Evolutionary conservation across 2,113 vertebrate species (phyloP), one percentile per base, ranked within the genome.

Genomic region (Xiphophorus couchianus): DNA sequence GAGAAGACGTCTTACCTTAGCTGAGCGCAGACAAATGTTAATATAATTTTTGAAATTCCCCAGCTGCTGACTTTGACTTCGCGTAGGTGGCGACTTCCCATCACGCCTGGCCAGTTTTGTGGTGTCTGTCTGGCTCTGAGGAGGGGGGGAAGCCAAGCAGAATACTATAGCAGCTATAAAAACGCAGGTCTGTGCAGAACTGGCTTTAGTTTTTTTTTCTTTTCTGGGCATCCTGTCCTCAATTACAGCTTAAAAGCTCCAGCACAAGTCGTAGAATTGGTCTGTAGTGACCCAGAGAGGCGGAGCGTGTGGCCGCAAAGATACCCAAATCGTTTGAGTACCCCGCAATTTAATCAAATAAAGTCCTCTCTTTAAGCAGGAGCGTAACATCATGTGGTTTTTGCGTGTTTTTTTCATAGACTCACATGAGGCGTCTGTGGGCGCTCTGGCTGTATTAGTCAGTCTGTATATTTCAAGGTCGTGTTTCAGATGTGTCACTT

Each of bases 131-230:
- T 95, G 87, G 95, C 90, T 90, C 89, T 39, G 66, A 14, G 91
- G 74, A 19, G 91, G 91, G 74, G 25, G 91, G 91, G 74, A 19
- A 90, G 90, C 94, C 88, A 95, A 96, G 93, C 93, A 96, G 95
- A 96, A 94, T 96, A 96, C 95, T 96, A 97, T 96, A 94, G 95
- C 93, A 94, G 95, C 95, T 94, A 96, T 97, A 96, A 97, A 97
- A 96, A 95, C 90, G 80, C 94, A 96, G 92, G 95, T 96, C 96
- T 96, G 95, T 95, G 94, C 95, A 95, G 94, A 95, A 93, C 94
- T 94, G 93, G 91, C 94, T 96, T 97, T 91, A 94, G 94, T 54
- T 19, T 48, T 19, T 94, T 51, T 5, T 44, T 44, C 94, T 95
- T 96, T 95, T 93, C 93, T 94, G 95, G 93, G 93, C 93, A 93